phyloP scores from a whole-genome alignment of 2,888 invertebrate species.

The Mythimna pallens region DNA sequence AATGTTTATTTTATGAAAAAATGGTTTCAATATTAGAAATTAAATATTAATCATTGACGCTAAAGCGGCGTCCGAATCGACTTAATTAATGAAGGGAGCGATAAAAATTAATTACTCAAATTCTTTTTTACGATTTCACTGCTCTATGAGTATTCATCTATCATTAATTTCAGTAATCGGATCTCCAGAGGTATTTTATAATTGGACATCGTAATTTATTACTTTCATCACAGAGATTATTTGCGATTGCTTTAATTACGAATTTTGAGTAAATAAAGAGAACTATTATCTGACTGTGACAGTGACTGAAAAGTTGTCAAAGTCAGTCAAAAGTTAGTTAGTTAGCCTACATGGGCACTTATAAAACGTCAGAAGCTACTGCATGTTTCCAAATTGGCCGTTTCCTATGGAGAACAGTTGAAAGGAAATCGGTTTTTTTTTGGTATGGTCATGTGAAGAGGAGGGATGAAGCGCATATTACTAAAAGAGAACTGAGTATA shows the following conservation, averaged over 20 bases:
- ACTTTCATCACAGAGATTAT: slow-evolving; percentile 63
- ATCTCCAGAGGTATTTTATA: slow-evolving; percentile 63
- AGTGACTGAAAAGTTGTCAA: no score
- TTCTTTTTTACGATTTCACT: slow-evolving; percentile 65
- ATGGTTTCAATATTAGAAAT: slow-evolving; percentile 56
- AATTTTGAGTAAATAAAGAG: slow-evolving; percentile 29
- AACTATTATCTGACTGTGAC: slow-evolving; percentile 26
- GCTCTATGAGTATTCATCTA: slow-evolving; percentile 62
- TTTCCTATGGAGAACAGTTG: no score
- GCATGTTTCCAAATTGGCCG: no score
- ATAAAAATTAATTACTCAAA: slow-evolving; percentile 67
- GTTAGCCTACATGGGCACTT: no score
- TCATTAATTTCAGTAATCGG: slow-evolving; percentile 69
- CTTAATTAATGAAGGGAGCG: slow-evolving; percentile 64
- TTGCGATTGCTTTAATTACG: slow-evolving; percentile 56
- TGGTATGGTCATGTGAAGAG: no score
- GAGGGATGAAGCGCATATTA: no score
- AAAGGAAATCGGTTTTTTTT: no score
- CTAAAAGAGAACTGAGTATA: no score
- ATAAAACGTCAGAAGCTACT: no score
- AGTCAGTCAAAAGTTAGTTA: no score
- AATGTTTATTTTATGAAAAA: slow-evolving; percentile 46
- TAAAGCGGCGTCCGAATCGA: slow-evolving; percentile 60
- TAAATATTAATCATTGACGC: slow-evolving; percentile 62
- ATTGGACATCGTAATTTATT: slow-evolving; percentile 59